phyloP scores from a whole-genome alignment of 2,888 invertebrate genomes.

The Gonocerus acuteangulatus region DNA sequence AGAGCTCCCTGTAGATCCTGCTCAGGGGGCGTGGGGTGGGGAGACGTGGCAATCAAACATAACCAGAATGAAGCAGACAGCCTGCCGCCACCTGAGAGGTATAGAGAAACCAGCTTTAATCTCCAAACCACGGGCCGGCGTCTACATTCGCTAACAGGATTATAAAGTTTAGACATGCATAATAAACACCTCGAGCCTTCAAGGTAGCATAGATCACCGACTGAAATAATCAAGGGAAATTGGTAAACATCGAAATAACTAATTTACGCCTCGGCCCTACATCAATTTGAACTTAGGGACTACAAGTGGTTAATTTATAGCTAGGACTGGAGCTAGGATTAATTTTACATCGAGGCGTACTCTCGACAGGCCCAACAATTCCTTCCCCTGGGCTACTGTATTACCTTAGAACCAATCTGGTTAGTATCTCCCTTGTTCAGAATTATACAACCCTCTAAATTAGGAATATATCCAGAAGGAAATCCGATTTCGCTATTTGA shows the following conservation, averaged over 20 bases:
- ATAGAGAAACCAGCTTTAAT: too few relatives aligned
- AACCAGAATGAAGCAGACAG: neutral
- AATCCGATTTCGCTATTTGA: too few relatives aligned
- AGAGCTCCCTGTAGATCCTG: too few relatives aligned
- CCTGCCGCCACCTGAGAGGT: too few relatives aligned
- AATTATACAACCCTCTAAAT: too few relatives aligned
- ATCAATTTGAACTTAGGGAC: constrained; percentile 21
- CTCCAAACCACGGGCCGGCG: neutral
- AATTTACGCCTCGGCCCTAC: constrained; percentile 13
- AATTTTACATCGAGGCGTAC: neutral
- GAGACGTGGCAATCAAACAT: neutral
- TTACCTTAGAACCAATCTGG: too few relatives aligned
- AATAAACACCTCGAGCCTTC: neutral
- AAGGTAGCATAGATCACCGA: constrained; percentile 15
- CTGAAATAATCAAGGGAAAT: constrained; percentile 22
- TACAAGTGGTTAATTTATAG: constrained; percentile 21
- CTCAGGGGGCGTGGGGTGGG: neutral
- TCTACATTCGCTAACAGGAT: neutral
- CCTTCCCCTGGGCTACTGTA: too few relatives aligned
- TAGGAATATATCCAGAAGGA: too few relatives aligned
- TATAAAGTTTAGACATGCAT: constrained; percentile 21
- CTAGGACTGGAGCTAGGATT: neutral
- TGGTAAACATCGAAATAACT: constrained; percentile 24
- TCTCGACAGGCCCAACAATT: too few relatives aligned
- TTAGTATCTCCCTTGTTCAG: too few relatives aligned